Percentiles rank a stretch among this genome's conserved stretches.
phyloP scores from a whole-genome alignment of 2,888 invertebrate genomes.

The Mesochorus sp. region DNA sequence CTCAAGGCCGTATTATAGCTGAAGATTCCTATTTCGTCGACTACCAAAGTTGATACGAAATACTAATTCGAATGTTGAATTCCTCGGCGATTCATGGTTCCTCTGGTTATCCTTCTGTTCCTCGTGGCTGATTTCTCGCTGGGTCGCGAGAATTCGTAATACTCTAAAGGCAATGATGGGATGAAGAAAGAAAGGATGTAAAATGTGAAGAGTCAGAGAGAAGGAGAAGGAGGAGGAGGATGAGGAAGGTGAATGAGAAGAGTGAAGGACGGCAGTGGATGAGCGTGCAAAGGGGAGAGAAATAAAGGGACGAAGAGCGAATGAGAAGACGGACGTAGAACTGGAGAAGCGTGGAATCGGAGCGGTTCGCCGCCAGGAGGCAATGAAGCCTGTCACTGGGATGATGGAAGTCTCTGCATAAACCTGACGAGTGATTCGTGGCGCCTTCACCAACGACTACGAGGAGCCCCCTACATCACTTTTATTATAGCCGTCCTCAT shows the following conservation, averaged over 20 bases:
- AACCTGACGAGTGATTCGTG: conserved; percentile 82
- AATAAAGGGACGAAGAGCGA: conserved; percentile 38
- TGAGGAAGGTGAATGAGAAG: conserved; percentile 45
- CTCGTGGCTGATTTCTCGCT: conserved; percentile 44
- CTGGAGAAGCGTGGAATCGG: conserved; percentile 74
- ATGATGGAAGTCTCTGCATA: conserved; percentile 82
- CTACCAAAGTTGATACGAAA: conserved; percentile 34
- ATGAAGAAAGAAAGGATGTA: conserved; percentile 36
- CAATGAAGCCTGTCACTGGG: conserved; percentile 81
- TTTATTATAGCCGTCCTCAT: conserved; percentile 82
- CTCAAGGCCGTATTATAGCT: too few relatives aligned
- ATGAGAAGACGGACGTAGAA: conserved; percentile 38
- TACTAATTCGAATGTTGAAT: conserved; percentile 43
- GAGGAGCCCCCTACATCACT: conserved; percentile 81
- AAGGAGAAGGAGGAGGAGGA: conserved; percentile 45
- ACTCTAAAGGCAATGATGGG: conserved; percentile 56
- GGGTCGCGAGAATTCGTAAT: conserved; percentile 55
- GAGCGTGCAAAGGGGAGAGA: conserved; percentile 47
- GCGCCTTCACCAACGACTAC: conserved; percentile 81
- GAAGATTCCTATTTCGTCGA: too few relatives aligned
- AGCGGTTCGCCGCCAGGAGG: conserved; percentile 76
- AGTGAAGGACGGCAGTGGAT: conserved; percentile 55
- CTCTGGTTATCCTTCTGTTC: conserved; percentile 50
- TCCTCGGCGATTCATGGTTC: conserved; percentile 47
- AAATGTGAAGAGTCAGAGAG: conserved; percentile 41